phyloP scores from a whole-genome alignment of 2,888 invertebrate genomes.

The Eristalis arbustorum region DNA sequence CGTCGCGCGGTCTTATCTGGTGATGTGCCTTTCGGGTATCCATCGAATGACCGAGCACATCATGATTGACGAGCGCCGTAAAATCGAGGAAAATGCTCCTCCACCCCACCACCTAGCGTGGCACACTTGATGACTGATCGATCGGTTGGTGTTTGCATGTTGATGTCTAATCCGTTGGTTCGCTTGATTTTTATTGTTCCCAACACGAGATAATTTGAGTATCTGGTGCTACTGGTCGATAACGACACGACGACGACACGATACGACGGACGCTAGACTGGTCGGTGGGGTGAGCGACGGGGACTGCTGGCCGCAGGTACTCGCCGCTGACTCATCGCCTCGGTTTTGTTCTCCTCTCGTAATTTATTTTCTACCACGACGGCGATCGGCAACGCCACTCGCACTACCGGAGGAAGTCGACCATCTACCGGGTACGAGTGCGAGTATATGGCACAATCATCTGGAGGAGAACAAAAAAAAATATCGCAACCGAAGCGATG shows the following conservation, averaged over 20 bases:
- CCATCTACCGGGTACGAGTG: not conserved
- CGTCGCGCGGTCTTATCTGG: not conserved
- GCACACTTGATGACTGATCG: conserved; percentile 9
- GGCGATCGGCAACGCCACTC: not conserved
- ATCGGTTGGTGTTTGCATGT: conserved; percentile 19
- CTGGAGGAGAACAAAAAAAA: not conserved
- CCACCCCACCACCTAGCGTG: not conserved
- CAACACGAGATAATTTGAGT: not conserved
- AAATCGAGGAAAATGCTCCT: not conserved
- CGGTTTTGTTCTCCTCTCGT: not conserved
- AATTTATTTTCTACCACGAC: not conserved
- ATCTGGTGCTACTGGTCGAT: conserved; percentile 16
- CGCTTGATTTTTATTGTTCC: conserved; percentile 3
- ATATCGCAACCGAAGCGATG: not conserved
- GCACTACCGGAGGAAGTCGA: not conserved
- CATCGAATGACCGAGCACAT: not conserved
- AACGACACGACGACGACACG: not conserved
- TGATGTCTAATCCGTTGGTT: conserved; percentile 19
- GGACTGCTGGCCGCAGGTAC: not conserved
- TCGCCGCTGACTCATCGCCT: not conserved
- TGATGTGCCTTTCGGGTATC: not conserved
- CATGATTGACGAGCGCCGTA: not conserved
- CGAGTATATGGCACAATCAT: not conserved
- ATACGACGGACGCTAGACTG: not conserved
- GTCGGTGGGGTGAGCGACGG: not conserved